Evolutionary conservation across 2,797 vertebrate genomes (phyloP).

Genomic region (Peromyscus attwateri): DNA sequence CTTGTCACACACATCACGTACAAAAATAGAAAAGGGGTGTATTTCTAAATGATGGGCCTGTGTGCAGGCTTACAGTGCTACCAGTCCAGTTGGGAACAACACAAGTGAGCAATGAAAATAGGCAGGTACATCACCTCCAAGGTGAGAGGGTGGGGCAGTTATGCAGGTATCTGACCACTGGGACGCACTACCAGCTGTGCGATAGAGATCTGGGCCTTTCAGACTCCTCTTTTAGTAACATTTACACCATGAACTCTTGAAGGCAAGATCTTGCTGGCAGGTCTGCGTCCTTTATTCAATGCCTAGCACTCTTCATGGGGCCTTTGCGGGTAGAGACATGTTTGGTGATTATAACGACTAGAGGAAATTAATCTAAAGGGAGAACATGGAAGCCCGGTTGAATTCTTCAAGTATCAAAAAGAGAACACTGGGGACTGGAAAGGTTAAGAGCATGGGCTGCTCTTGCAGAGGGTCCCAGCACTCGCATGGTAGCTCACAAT

Average conservation of each 20-base stretch:
- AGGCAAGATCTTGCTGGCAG: neutral
- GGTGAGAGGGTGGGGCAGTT: neutral
- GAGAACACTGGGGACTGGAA: neutral
- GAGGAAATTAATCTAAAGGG: neutral
- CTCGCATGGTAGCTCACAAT: neutral
- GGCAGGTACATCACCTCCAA: fast-evolving
- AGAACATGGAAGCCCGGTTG: neutral
- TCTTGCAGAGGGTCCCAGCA: neutral
- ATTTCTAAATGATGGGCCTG: neutral
- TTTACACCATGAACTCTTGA: neutral
- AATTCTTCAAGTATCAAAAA: constrained; percentile 12
- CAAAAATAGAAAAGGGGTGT: neutral
- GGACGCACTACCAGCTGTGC: fast-evolving
- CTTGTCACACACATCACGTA: neutral
- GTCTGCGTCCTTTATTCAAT: neutral
- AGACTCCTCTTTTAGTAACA: neutral
- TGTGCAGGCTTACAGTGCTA: neutral
- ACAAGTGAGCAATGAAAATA: fast-evolving
- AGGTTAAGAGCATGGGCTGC: neutral
- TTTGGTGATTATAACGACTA: neutral
- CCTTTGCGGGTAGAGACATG: neutral
- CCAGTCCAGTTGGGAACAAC: neutral
- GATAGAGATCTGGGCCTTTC: neutral
- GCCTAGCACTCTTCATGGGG: neutral
- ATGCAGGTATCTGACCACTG: too few species aligned